Evolutionary conservation across 1,140 invertebrate genomes (phyloP), one percentile per base, ranked within the genome.

Genomic region (Chironomus striatipennis): DNA sequence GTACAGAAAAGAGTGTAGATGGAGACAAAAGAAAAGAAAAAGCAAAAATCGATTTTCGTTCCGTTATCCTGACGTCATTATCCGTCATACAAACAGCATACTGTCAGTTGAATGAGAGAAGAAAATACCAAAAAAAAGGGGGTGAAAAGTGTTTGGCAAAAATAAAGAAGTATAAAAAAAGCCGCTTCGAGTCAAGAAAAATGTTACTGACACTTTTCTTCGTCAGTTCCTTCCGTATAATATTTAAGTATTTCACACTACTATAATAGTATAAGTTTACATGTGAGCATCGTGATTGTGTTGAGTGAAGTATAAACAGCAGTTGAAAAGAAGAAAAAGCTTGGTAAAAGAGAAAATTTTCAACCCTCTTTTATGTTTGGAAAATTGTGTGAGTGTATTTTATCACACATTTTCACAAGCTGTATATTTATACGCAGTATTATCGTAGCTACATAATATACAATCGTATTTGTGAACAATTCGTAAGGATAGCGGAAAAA

Each of bases 41-140:
- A n/a, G 24, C 24, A 57, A 57, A 57, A 70, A 70, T 70, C 65
- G 65, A 70, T 70, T 70, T 70, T 70, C 20, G 18, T 70, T 70
- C 20, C 65, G 20, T 70, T 18, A 70, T 70, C 20, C 65, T 70
- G 65, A 70, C 65, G 65, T 70, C 65, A 70, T 70, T 70, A 70
- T 70, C 65, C 17, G 17, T 70, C 65, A 57, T 57, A 57, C 47
- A n/a, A 57, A 57, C 47, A 57, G 47, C 47, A 57, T n/a, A 57
- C 47, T 57, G 47, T 57, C 47, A 57, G 47, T 34, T 34, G 24
- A 34, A 34, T 34, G 24, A 34, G 24, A 34, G n/a, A n/a, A n/a
- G n/a, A n/a, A n/a, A 34, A 34, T 34, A 34, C 47, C 47, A 57
- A 57, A 57, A 57, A n/a, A 57, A 57, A 57, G 47, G 47, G 47